These are phyloP conservation scores for Acanthopleura granulata DNA, from an alignment of 2,888 invertebrate genomes.

Conservation along the genomic window DNA sequence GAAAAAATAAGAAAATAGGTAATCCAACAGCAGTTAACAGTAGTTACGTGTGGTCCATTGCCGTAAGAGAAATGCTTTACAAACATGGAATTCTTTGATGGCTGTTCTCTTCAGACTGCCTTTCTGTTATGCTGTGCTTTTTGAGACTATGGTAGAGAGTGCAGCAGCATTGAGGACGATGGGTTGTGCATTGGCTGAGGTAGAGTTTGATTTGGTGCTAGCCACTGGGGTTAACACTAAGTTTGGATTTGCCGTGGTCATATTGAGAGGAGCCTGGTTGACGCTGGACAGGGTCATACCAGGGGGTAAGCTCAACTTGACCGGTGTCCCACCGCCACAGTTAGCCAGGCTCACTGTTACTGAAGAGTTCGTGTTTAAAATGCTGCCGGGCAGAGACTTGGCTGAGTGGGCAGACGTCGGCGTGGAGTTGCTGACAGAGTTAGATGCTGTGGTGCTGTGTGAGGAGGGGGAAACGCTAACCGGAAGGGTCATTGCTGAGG, in stretches of 20 bases:
- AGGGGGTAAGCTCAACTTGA: neutral
- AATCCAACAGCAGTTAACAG: no score
- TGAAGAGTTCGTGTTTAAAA: neutral
- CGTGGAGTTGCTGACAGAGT: neutral
- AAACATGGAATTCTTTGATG: no score
- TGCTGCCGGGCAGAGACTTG: neutral
- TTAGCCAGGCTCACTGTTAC: neutral
- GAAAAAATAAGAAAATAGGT: no score
- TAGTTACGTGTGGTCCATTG: no score
- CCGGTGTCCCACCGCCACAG: neutral
- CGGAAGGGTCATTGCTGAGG: neutral
- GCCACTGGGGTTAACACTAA: constrained; percentile 3
- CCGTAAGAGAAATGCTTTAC: no score
- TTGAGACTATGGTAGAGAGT: neutral
- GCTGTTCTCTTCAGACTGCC: no score
- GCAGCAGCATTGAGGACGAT: neutral
- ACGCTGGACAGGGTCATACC: neutral
- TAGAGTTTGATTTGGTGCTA: neutral
- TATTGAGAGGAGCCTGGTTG: neutral
- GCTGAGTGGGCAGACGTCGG: neutral
- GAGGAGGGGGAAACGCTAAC: neutral
- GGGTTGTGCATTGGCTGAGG: constrained; percentile 11
- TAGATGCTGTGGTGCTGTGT: neutral
- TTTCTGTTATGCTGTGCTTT: neutral
- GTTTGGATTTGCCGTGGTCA: constrained; percentile 11